Evolutionary conservation across 2,888 invertebrate genomes (phyloP).

Genomic region (Empis livida): DNA sequence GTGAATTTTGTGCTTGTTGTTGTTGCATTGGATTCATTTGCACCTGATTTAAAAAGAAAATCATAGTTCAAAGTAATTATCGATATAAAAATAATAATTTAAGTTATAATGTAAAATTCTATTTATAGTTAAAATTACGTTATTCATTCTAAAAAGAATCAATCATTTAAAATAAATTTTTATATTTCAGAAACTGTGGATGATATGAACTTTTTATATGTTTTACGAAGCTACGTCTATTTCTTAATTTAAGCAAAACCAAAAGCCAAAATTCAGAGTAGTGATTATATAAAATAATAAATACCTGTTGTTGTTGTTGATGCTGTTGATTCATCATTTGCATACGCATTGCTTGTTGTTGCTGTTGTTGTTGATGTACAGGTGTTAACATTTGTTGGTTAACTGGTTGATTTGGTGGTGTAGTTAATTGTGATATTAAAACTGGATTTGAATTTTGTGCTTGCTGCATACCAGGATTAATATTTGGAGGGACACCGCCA

Average conservation of each 20-base stretch:
- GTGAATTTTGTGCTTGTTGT: constrained; percentile 26
- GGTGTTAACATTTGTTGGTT: constrained; percentile 21
- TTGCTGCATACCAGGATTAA: constrained; percentile 8
- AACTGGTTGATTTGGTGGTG: constrained; percentile 38
- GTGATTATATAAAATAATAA: constrained; percentile 13
- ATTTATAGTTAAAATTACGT: no score
- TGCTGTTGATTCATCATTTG: constrained; percentile 35
- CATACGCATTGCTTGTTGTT: constrained; percentile 24
- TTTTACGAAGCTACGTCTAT: no score
- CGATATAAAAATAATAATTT: no score
- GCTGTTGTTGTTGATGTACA: constrained; percentile 18
- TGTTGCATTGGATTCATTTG: constrained; percentile 26
- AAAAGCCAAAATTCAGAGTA: no score
- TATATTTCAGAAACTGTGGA: no score
- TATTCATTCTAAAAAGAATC: no score
- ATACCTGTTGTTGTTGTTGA: constrained; percentile 29
- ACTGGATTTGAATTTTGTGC: constrained; percentile 39
- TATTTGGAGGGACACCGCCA: constrained; percentile 10
- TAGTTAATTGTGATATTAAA: constrained; percentile 48
- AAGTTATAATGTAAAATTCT: no score
- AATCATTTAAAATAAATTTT: no score
- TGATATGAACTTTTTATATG: no score
- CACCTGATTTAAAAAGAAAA: constrained; percentile 12
- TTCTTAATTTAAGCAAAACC: no score
- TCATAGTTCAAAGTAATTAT: no score